Base-by-base conservation (phyloP, 2,113 vertebrate species). In the Ciconia boyciana region DNA sequence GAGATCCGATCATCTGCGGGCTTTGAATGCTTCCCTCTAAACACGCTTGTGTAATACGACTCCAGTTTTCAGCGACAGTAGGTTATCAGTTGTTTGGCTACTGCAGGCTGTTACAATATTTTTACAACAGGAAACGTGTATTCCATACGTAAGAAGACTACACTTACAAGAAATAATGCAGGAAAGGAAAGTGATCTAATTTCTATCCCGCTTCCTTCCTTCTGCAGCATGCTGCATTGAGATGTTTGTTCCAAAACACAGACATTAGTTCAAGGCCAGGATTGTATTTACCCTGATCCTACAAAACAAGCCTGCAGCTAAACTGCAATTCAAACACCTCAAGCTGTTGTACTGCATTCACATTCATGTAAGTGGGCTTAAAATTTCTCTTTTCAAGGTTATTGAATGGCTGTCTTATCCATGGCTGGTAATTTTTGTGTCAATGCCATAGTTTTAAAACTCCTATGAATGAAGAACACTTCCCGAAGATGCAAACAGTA, bases 191-290 rank as follows among this genome's bases (percentile, higher is more conserved):
- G 69, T 89, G 91, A 94, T 95, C 97, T 96, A 91, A 91, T 94
- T 96, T 91, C 92, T 96, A 49, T 91, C 82, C 69, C 82, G 81
- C 69, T 96, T 96, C 93, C 94, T 97, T 97, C 94, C 92, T 96
- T 87, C 86, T 95, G 86, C 89, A 95, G 74, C 3, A 32, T 92
- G 52, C 69, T 89, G 61, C 89, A 82, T 28, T 87, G 36, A 89
- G 77, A 79, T 89, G 60, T 91, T 96, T 95, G 86, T 94, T 97
- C 94, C 93, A 96, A 91, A 49, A 85, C 66, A 93, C 19, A 91
- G 92, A 79, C n/a, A 92, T 1, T 72, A 91, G 70, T 93, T 96
- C 93, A 94, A 97, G 93, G 94, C 93, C 93, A 93, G 85, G 83
- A 87, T 91, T 93, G 93, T 91, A 92, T 91, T 90, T 92, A 92